phyloP scores from a whole-genome alignment of 2,113 vertebrate species.

The Istiophorus platypterus region DNA sequence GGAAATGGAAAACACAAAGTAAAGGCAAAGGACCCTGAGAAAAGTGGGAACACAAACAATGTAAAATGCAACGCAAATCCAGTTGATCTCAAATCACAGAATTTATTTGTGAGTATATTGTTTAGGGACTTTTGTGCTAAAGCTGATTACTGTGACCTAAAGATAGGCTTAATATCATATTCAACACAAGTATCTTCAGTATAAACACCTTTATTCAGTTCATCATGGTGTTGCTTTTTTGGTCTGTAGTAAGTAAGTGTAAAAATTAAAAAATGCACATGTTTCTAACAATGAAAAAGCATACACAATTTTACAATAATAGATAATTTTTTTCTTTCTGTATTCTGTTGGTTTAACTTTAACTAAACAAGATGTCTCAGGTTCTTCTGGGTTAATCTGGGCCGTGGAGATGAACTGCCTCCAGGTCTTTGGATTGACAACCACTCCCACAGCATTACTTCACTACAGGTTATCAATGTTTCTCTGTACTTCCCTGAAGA shows the following conservation, averaged over 20 bases:
- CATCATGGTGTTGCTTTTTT: not conserved
- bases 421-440: slow-evolving; percentile 1
- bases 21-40: not conserved
- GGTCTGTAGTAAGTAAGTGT: not conserved
- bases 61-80: too few species aligned
- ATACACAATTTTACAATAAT: not conserved
- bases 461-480: slow-evolving; percentile 31
- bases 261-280: not conserved
- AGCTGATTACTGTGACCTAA: not conserved
- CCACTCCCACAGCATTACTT: slow-evolving; percentile 16
- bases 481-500: not conserved
- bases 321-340: not conserved
- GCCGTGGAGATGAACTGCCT: not conserved
- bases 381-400: slow-evolving; percentile 20
- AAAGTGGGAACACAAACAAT: not conserved
- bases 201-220: not conserved
- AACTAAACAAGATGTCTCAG: slow-evolving; percentile 17
- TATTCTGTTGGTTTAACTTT: not conserved
- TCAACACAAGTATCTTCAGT: not conserved
- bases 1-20: not conserved
- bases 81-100: not conserved
- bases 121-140: not conserved
- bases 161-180: not conserved
- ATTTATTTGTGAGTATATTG: not conserved
- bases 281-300: not conserved